Evolutionary conservation across 1,140 invertebrate genomes (phyloP), one percentile per base, ranked within the genome.

Genomic region (Drosophila pseudoobscura): DNA sequence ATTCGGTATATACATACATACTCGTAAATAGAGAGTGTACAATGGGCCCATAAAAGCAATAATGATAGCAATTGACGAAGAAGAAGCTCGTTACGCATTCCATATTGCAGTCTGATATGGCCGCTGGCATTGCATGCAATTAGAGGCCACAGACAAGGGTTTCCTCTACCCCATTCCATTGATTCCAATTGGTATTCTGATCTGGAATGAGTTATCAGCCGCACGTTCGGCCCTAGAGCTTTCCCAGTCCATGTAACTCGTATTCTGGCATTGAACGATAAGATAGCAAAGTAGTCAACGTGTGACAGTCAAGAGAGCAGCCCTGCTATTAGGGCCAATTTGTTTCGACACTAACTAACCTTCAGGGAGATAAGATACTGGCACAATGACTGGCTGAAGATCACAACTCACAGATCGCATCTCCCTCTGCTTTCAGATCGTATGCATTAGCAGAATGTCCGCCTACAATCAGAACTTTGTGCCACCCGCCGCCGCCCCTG

Each of bases 361-460:
- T 75, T 29, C 29, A 15, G n/a, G 9, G 2, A 53, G 70, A 74
- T 75, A 74, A 75, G 71, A 75, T 75, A 65, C 11, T 49, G 24
- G 6, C 41, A 6, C 7, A 43, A 49, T 29, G 24, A 56, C 11
- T 63, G 6, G 63, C 45, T 64, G 5, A 39, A 39, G 35, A 39
- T 5, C 1, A 59, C 69, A 39, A 46, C 26, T 13, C 13, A 56
- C 15, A 8, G 63, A 41, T 46, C 22, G 24, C 54, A 46, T 15
- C 51, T 49, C 9, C 63, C 22, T 45, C 22, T 35, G 31, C 31
- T 85, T 87, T 15, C 55, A 85, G 72, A 83, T 64, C 75, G 59
- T 84, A 90, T 90, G 89, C 87, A 88, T 72, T 82, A 35, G 56
- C 44, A 87, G 62, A 55, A 91, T 91, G 89, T 90, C 89, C 43